phyloP scores from a whole-genome alignment of 2,797 vertebrate genomes.

The Gymnothorax reevesii region DNA sequence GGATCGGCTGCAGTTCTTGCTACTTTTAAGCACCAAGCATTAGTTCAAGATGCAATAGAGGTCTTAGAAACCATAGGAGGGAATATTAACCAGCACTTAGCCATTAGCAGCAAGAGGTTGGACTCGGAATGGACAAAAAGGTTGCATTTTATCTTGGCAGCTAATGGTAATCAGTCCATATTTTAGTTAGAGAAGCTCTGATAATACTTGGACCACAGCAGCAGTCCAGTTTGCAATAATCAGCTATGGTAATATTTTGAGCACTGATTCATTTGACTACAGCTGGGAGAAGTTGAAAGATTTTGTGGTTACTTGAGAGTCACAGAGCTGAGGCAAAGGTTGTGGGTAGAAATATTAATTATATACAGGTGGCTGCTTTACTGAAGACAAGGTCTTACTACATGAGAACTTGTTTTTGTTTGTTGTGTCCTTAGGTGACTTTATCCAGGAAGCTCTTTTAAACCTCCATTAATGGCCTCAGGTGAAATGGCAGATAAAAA shows the following conservation, averaged over 20 bases:
- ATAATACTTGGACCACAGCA: neutral
- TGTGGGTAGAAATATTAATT: constrained; percentile 16
- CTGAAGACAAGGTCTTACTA: neutral
- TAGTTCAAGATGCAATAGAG: neutral
- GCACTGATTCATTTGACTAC: constrained; percentile 9
- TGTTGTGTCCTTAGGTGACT: constrained; percentile 59
- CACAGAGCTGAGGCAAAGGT: neutral
- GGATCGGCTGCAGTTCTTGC: neutral
- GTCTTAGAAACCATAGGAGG: constrained; percentile 8
- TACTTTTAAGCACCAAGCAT: neutral
- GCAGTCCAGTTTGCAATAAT: neutral
- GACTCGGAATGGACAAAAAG: neutral
- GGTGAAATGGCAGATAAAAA: constrained; percentile 64
- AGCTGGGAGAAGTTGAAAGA: neutral
- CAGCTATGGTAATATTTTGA: neutral
- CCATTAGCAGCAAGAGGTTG: neutral
- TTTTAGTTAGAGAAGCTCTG: neutral
- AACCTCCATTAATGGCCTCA: constrained; percentile 51
- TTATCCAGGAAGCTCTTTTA: constrained; percentile 60
- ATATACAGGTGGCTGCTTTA: constrained; percentile 17
- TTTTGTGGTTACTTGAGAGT: constrained; percentile 16
- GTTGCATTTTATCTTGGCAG: neutral
- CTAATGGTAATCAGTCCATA: neutral
- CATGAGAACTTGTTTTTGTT: constrained; percentile 58
- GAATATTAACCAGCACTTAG: neutral